Percentiles rank a stretch among this genome's conserved stretches.
These are phyloP conservation scores for Sinocyclocheilus anophthalmus DNA, from an alignment of 2,113 vertebrate species.

Conservation along the genomic window DNA sequence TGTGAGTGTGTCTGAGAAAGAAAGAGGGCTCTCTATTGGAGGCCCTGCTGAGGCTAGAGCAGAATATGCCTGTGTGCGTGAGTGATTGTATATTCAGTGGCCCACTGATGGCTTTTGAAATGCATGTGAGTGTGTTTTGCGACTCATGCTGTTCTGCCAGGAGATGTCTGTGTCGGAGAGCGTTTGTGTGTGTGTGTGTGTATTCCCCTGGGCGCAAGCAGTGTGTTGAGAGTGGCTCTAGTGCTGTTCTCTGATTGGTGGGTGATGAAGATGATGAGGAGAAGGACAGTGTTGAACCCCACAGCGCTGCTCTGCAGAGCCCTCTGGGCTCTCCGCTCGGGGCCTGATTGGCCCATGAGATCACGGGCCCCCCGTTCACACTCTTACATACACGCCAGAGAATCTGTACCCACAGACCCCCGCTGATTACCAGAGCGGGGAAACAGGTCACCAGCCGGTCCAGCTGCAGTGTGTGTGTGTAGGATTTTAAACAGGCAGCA, in stretches of 20 bases:
- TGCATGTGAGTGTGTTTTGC: constrained; percentile 47
- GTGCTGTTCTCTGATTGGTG: constrained; percentile 38
- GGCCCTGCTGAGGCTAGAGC: constrained; percentile 37
- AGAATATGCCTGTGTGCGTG: constrained; percentile 45
- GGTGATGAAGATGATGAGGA: constrained; percentile 47
- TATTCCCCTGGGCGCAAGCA: constrained; percentile 68
- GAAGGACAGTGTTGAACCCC: constrained; percentile 72
- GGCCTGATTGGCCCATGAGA: constrained; percentile 77
- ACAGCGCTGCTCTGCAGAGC: constrained; percentile 74
- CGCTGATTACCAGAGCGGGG: constrained; percentile 29
- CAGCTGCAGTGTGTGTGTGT: not conserved
- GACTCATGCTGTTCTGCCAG: constrained; percentile 42
- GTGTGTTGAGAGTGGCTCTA: constrained; percentile 66
- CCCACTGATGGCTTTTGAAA: constrained; percentile 47
- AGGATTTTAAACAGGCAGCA: constrained; percentile 26
- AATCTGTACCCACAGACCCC: constrained; percentile 36
- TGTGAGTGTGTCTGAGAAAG: constrained; percentile 30
- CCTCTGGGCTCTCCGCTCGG: constrained; percentile 70
- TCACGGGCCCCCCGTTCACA: constrained; percentile 62
- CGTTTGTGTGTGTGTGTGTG: constrained; percentile 28
- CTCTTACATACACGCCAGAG: not conserved
- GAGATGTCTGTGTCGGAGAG: constrained; percentile 69
- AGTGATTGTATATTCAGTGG: constrained; percentile 56
- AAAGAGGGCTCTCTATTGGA: constrained; percentile 38
- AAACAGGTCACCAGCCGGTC: constrained; percentile 4